Evolutionary conservation across 1,140 invertebrate genomes (phyloP).

Genomic region (Bombus cullumanus): DNA sequence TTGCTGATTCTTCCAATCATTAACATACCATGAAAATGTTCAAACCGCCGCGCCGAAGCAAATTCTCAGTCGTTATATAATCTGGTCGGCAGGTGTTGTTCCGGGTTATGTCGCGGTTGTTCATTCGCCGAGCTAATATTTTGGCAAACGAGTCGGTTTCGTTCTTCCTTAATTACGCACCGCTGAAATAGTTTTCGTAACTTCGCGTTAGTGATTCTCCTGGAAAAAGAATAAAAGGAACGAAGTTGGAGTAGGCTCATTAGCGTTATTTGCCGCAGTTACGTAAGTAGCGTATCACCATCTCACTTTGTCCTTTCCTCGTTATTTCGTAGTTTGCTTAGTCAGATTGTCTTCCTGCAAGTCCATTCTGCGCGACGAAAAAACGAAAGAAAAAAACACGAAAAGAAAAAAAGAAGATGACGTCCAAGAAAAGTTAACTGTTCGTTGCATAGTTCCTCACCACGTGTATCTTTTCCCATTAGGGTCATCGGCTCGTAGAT

Average conservation of each 20-base stretch:
- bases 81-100: not conserved
- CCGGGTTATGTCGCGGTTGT: not conserved
- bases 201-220: not conserved
- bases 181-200: slow-evolving; percentile 27
- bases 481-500: not conserved
- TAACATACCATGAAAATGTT: slow-evolving; percentile 16
- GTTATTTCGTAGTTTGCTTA: slow-evolving; percentile 26
- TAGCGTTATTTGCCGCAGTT: slow-evolving; percentile 82
- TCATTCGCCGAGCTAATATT: not conserved
- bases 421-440: not conserved
- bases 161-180: slow-evolving; percentile 19
- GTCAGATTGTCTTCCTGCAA: slow-evolving; percentile 4
- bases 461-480: slow-evolving; percentile 15
- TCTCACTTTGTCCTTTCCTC: slow-evolving; percentile 46
- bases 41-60: not conserved
- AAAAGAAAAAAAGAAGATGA: not conserved
- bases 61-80: slow-evolving; percentile 15
- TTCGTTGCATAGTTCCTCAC: not conserved
- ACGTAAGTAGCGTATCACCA: slow-evolving; percentile 74
- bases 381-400: not conserved
- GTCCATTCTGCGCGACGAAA: slow-evolving; percentile 19
- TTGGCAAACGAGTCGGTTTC: not conserved
- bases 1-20: slow-evolving; percentile 7
- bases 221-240: slow-evolving; percentile 48
- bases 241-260: slow-evolving; percentile 79